A percentile compares a stretch with the other conserved stretches of the same genome.
These are phyloP conservation scores for Nomada ferruginata DNA, from an alignment of 2,888 invertebrate genomes.

Conservation along the genomic window DNA sequence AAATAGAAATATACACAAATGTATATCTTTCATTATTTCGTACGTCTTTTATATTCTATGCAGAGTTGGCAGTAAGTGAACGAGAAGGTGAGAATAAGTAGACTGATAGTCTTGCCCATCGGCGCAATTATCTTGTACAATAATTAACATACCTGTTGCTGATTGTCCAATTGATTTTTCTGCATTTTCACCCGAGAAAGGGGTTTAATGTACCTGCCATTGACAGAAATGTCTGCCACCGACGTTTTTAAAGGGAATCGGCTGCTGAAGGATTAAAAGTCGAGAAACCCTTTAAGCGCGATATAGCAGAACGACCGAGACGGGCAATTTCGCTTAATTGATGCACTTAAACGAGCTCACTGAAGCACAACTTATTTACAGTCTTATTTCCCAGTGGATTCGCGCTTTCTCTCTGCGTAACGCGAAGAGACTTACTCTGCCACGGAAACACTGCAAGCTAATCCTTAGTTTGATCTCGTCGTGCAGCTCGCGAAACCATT, in stretches of 20 bases:
- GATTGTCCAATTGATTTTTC: too few relatives aligned
- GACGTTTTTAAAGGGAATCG: background rate
- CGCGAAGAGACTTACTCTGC: background rate
- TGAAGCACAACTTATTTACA: slow-evolving; percentile 26
- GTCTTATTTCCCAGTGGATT: background rate
- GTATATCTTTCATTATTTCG: too few relatives aligned
- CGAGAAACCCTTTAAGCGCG: background rate
- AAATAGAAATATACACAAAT: too few relatives aligned
- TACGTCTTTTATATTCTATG: too few relatives aligned
- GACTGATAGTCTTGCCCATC: too few relatives aligned
- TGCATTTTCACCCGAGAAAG: too few relatives aligned
- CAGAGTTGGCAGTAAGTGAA: too few relatives aligned
- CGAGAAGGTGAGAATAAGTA: too few relatives aligned
- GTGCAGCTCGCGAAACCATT: background rate
- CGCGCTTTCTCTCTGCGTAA: background rate
- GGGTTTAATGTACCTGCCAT: background rate
- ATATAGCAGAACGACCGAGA: background rate
- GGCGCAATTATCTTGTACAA: too few relatives aligned
- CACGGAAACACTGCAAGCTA: background rate
- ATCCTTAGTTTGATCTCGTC: background rate
- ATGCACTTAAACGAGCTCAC: slow-evolving; percentile 18
- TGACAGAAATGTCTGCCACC: background rate
- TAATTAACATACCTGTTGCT: too few relatives aligned
- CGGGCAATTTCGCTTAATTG: slow-evolving; percentile 27
- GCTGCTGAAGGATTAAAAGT: background rate